phyloP scores from a whole-genome alignment of 2,797 vertebrate genomes.

The Enteromius unitaeniatus region DNA sequence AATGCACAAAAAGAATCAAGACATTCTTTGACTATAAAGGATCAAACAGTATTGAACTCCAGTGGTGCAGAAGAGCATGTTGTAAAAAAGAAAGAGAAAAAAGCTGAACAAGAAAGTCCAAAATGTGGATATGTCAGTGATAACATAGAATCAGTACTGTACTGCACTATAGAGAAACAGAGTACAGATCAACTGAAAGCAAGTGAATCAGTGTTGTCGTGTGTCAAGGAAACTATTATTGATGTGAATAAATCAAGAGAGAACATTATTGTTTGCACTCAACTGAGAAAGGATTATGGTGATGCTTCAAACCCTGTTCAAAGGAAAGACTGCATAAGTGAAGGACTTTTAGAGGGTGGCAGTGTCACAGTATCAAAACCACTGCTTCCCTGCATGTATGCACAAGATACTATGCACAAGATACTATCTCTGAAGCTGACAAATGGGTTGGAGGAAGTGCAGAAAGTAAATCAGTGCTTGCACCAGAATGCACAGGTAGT shows the following conservation, averaged over 20 bases:
- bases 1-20: conserved; percentile 22
- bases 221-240: conserved; percentile 20
- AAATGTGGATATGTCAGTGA: background rate
- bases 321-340: background rate
- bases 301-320: conserved; percentile 24
- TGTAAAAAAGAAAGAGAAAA: background rate
- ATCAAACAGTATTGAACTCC: background rate
- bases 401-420: conserved; percentile 26
- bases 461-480: background rate
- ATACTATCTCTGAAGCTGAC: conserved; percentile 12
- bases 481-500: background rate
- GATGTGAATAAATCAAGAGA: conserved; percentile 9
- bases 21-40: background rate
- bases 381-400: background rate
- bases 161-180: conserved; percentile 18
- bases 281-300: conserved; percentile 17
- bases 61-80: background rate
- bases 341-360: conserved; percentile 2
- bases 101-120: conserved; percentile 14
- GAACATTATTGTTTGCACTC: conserved; percentile 4
- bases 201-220: background rate
- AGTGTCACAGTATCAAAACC: background rate
- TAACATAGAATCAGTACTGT: conserved; percentile 1
- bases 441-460: background rate
- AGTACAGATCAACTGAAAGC: background rate